Conservation (phyloP, 2,888 invertebrate species). For the Conops quadrifasciatus region DNA sequence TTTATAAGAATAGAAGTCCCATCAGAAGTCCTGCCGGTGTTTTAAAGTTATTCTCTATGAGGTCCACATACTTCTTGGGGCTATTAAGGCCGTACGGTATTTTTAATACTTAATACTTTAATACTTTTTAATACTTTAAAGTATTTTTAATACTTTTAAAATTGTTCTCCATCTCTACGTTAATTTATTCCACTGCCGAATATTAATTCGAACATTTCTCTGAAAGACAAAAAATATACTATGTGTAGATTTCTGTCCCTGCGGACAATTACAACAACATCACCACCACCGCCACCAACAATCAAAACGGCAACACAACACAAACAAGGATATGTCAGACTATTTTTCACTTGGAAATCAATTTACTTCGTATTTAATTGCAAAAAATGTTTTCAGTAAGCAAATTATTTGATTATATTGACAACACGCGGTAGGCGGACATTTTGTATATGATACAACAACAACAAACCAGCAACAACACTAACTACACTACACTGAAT, state of each 20-base stretch:
- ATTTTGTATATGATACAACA: background rate
- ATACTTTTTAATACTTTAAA: too few species aligned
- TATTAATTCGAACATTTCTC: too few species aligned
- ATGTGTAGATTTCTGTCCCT: background rate
- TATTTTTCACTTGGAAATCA: slow-evolving; percentile 54
- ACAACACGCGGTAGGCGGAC: slow-evolving; percentile 40
- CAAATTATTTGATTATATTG: slow-evolving; percentile 64
- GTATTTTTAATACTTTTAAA: too few species aligned
- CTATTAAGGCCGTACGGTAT: too few species aligned
- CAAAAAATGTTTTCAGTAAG: slow-evolving; percentile 63
- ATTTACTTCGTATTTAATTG: slow-evolving; percentile 57
- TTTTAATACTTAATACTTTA: too few species aligned
- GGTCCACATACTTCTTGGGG: too few species aligned
- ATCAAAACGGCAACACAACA: background rate
- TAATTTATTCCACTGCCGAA: too few species aligned
- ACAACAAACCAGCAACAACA: background rate
- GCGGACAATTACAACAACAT: slow-evolving; percentile 9
- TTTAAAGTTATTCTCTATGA: too few species aligned
- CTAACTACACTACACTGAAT: background rate
- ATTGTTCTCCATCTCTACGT: too few species aligned
- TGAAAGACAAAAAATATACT: too few species aligned
- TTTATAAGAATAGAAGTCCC: too few species aligned
- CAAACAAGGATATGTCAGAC: slow-evolving; percentile 21
- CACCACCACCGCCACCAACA: slow-evolving; percentile 5
- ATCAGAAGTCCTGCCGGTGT: too few species aligned